A percentile compares a stretch with the other conserved stretches of the same genome.
Evolutionary conservation across 2,113 vertebrate genomes (phyloP).

Genomic region (Ptilorrhoa leucosticta): DNA sequence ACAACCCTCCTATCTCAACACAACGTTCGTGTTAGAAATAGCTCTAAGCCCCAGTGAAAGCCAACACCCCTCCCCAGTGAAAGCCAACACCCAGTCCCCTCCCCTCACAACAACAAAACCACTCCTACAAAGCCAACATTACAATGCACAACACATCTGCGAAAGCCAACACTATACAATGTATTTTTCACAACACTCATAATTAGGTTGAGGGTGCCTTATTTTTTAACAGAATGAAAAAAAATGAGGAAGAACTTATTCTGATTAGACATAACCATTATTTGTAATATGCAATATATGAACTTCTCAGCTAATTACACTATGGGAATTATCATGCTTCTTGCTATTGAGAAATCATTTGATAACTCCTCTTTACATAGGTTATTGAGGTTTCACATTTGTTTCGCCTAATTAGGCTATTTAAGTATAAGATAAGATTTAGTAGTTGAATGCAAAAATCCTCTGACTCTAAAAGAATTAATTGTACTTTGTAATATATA

Average conservation of each 20-base stretch:
- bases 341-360: slow-evolving; percentile 63
- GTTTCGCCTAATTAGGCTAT: slow-evolving; percentile 63
- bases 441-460: slow-evolving; percentile 8
- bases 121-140: no score
- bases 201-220: slow-evolving; percentile 17
- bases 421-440: slow-evolving; percentile 37
- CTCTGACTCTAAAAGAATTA: slow-evolving; percentile 23
- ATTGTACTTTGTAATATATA: no score
- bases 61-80: no score
- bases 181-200: no score
- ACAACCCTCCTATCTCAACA: no score
- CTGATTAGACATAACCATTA: slow-evolving; percentile 41
- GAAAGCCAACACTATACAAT: no score
- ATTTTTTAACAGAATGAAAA: slow-evolving; percentile 56
- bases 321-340: slow-evolving; percentile 35
- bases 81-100: no score
- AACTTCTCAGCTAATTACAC: slow-evolving; percentile 59
- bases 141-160: no score
- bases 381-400: slow-evolving; percentile 64
- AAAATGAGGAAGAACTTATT: slow-evolving; percentile 35
- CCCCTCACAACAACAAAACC: no score
- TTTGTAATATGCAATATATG: slow-evolving; percentile 55
- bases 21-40: no score
- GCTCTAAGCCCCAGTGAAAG: no score
- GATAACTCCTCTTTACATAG: slow-evolving; percentile 46